Base-by-base conservation (phyloP, 2,113 vertebrate species). In the Dendropsophus ebraccatus region DNA sequence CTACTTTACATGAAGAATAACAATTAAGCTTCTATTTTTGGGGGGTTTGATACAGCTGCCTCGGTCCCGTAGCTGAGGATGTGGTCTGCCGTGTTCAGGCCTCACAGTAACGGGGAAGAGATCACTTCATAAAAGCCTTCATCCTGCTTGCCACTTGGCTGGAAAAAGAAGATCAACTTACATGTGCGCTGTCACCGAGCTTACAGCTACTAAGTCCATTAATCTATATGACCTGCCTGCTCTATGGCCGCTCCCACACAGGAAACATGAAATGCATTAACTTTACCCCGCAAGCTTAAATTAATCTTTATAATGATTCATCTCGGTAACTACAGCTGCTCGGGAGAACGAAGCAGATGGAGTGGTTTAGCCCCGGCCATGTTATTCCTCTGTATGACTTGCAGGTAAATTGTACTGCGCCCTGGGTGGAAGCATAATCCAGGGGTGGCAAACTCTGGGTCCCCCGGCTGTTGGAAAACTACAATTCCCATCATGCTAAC, bases 51-150 rank as follows among this genome's bases (percentile, higher is more conserved):
- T 35, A 58, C 21, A 30, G 41, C 76, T 32, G 52, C 32, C 1
- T n/a, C 32, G 25, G 35, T 30, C 2, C 4, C 3, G 28, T 5
- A 28, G n/a, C 56, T 11, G 30, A 9, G 56, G 56, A 81, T 81
- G 78, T 65, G 62, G 80, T 82, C 67, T 52, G 13, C 62, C 30
- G n/a, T 16, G 0, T 30, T 32, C 23, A 82, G 80, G 67, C 60
- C 60, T 9, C 62, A 32, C 45, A 52, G 45, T n/a, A 69, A 12
- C 80, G 1, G 47, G n/a, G 47, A 30, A 28, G n/a, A 50, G 25
- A 30, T 28, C 41, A 16, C 23, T 25, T 28, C 47, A 76, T 49
- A 17, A 52, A 52, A 52, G 16, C 73, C 1, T 50, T 50, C 28
- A 28, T 52, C 25, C 25, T 52, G n/a, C 37, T 6, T 37, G 67